Evolutionary conservation across 2,888 invertebrate genomes (phyloP).

Genomic region (Cactoblastis cactorum): DNA sequence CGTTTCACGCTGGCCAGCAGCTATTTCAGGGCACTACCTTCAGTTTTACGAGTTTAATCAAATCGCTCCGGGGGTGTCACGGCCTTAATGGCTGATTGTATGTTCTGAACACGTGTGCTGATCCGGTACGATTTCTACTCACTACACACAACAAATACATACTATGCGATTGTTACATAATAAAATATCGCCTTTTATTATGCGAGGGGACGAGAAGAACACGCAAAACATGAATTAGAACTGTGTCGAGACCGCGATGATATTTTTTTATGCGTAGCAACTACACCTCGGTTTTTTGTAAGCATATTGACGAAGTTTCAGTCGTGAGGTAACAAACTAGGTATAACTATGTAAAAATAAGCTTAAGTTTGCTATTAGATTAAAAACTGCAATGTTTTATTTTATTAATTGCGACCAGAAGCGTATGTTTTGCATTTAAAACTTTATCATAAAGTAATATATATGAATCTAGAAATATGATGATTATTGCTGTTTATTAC

Average conservation of each 20-base stretch:
- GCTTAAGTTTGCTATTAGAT: too few relatives aligned
- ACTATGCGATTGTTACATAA: constrained; percentile 42
- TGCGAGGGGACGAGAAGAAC: constrained; percentile 37
- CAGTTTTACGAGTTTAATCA: constrained; percentile 75
- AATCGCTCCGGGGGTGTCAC: constrained; percentile 67
- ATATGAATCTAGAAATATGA: too few relatives aligned
- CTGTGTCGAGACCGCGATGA: constrained; percentile 32
- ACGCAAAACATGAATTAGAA: constrained; percentile 54
- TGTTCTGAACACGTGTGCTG: constrained; percentile 59
- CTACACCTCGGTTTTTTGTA: not conserved
- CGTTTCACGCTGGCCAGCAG: constrained; percentile 24
- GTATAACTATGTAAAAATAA: too few relatives aligned
- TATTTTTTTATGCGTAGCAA: constrained; percentile 37
- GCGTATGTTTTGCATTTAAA: too few relatives aligned
- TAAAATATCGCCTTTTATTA: constrained; percentile 39
- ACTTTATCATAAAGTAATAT: too few relatives aligned
- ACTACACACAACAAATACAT: constrained; percentile 37
- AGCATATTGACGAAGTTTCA: not conserved
- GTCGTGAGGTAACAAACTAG: too few relatives aligned
- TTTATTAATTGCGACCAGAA: too few relatives aligned
- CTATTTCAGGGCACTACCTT: constrained; percentile 42
- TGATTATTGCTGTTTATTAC: too few relatives aligned
- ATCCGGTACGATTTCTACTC: constrained; percentile 39
- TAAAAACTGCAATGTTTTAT: too few relatives aligned
- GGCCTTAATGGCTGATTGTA: constrained; percentile 63